Base-by-base conservation (phyloP, 2,113 vertebrate genomes). In the Pagrus major region DNA sequence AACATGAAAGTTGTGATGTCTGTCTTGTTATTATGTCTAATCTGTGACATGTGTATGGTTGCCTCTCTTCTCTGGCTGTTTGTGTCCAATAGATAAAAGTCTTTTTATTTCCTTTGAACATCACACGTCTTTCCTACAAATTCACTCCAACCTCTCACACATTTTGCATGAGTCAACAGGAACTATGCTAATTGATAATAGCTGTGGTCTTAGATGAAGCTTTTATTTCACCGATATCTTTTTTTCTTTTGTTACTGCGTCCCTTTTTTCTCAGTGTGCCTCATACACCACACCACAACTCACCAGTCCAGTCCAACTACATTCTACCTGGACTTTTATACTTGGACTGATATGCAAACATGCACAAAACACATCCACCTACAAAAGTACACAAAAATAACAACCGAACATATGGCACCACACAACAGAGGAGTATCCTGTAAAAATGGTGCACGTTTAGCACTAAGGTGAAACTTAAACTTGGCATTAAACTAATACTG, bases 251-350 rank as follows among this genome's bases (percentile, higher is more conserved):
- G 49, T 52, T 9, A 23, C 15, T 21, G 2, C 27, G 31, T 61
- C 35, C 9, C 4, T 41, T 21, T 58, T 44, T 77, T 47, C 8
- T 35, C 5, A 9, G 14, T 14, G 2, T n/a, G 21, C 25, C 37
- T 66, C 51, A 71, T 49, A 23, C 0, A 7, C 58, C 82, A 81
- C 86, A 86, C 58, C 82, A 81, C 86, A 86, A 77, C 91, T 88
- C 8, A 75, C 54, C 37, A 9, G 55, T 86, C 94, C 87, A 80
- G 95, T 93, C 65, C 1, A 68, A 70, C 94, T 35, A 76, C 92
- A 94, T 94, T 94, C 85, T 91, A 29, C 31, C 31, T n/a, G 41
- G 35, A 64, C 16, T 56, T 59, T 52, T 58, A 31, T 51, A 31
- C 21, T 23, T 71, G 10, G 14, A 63, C 3, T 51, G 4, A 78